Base-by-base conservation (phyloP, 2,888 invertebrate species). In the Drosophila stalkeri region DNA sequence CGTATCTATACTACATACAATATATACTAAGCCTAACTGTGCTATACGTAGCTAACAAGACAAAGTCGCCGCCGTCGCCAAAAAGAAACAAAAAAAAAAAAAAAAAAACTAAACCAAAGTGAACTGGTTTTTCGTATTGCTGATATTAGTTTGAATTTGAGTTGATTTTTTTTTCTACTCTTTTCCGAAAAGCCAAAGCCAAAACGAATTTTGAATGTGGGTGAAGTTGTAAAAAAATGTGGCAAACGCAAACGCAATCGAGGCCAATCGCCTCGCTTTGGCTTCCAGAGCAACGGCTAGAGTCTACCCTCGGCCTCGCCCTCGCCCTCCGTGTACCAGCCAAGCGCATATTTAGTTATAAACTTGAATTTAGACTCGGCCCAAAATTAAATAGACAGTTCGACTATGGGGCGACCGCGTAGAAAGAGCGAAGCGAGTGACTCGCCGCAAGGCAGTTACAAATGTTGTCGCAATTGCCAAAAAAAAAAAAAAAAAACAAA, bases 181-280 rank as follows among this genome's bases (percentile, higher is more conserved):
- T 49, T 60, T 77, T 73, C 64, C 61, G 43, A 76, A 77, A 74
- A 69, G 68, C 77, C 77, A 81, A 80, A 84, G 78, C 88, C 89
- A 86, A 86, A 85, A 80, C 85, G 81, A 85, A 85, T 85, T 85
- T 85, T 83, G 84, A 88, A 85, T 85, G 85, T 85, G 85, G 85
- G 85, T 85, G 85, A 85, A 85, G 89, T 86, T 85, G 85, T 88
- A 86, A 81, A 81, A 80, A 81, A 86, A 79, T 76, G 82, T 80
- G 76, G 81, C 87, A 85, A 83, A 60, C 66, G 86, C 83, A 70
- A 76, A 77, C 73, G 77, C 72, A 84, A 88, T 85, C 84, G 88
- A 85, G 84, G 84, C 79, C 80, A 79, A 59, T 71, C 39, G 63
- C 64, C 64, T 49, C 51, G 62, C 52, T 62, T 69, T 62, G 61